Percentiles rank a stretch among this genome's conserved stretches.
Evolutionary conservation across 1,140 invertebrate genomes (phyloP).

Genomic region (Papilio polytes): DNA sequence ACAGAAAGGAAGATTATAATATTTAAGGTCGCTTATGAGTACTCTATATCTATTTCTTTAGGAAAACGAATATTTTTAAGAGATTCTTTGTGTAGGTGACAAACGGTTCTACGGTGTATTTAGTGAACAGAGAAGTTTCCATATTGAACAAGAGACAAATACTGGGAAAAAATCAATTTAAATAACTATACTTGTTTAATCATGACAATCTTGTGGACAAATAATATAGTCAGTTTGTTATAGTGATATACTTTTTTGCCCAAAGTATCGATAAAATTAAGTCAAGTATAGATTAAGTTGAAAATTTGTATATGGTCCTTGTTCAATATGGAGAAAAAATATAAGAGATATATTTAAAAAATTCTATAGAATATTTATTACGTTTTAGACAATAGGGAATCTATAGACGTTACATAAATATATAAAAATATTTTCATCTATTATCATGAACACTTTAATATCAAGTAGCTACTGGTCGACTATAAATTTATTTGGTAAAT

Average conservation of each 20-base stretch:
- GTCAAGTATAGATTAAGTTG: background rate
- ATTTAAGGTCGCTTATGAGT: background rate
- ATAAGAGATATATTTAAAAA: slow-evolving; percentile 1
- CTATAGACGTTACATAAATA: slow-evolving; percentile 69
- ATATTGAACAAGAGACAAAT: background rate
- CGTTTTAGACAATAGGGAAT: slow-evolving; percentile 53
- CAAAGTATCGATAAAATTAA: background rate
- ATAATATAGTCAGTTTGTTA: no score
- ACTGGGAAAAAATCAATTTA: background rate
- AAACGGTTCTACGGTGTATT: background rate
- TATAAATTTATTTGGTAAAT: slow-evolving; percentile 52
- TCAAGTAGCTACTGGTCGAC: slow-evolving; percentile 65
- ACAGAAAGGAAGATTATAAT: slow-evolving; percentile 14
- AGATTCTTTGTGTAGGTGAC: slow-evolving; percentile 24
- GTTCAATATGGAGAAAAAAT: slow-evolving; percentile 16
- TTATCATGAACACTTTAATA: slow-evolving; percentile 79
- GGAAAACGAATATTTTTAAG: slow-evolving; percentile 16
- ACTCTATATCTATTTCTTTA: background rate
- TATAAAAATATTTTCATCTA: slow-evolving; percentile 82
- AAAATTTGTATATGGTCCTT: background rate
- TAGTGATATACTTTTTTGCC: background rate
- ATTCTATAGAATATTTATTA: slow-evolving; percentile 28
- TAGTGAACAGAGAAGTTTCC: background rate
- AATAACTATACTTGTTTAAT: no score
- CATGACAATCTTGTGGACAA: no score